Base-by-base conservation (phyloP, 2,888 invertebrate species). In the Agrochola circellaris region DNA sequence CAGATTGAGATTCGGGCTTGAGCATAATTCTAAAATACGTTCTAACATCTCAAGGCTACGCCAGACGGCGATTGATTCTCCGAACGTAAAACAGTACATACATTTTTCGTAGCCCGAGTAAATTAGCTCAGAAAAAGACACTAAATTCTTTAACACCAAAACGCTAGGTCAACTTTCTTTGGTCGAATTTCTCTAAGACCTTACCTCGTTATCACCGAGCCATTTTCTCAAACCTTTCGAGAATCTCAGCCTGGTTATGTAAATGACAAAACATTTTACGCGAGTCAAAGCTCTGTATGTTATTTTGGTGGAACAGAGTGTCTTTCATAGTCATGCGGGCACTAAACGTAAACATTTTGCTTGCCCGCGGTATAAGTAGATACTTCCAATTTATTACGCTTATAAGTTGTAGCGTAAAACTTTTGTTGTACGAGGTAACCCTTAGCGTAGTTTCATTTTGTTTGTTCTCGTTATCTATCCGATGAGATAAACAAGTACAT, bases 321-420 rank as follows among this genome's bases (percentile, higher is more conserved):
- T 79, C 82, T 89, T 77, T 85, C 77, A 81, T 83, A 82, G 79
- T 82, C 74, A 89, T 89, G 82, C 84, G 88, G 89, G 88, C 65
- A 72, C 82, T 81, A 78, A 79, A 84, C 81, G 71, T 56, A 73
- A 79, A 83, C 81, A 81, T 81, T 87, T 73, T 77, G 78, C 66
- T 82, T 73, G 79, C 26, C 75, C 51, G 66, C 78, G 66, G 76
- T 83, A 56, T 77, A 80, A 71, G 72, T 64, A 73, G 65, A 83
- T 85, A 81, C 73, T 80, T 77, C 72, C 75, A 80, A 86, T 85
- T 82, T 87, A 86, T 86, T 84, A 75, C 68, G 66, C 67, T 82
- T 89, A 78, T 81, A 83, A 85, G 77, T 87, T 87, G 76, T 75
- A 54, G 61, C 54, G 67, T 69, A 73, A 65, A 88, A 89, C 75